Evolutionary conservation across 1,140 invertebrate species (phyloP).

Genomic region (Pollicipes pollicipes): DNA sequence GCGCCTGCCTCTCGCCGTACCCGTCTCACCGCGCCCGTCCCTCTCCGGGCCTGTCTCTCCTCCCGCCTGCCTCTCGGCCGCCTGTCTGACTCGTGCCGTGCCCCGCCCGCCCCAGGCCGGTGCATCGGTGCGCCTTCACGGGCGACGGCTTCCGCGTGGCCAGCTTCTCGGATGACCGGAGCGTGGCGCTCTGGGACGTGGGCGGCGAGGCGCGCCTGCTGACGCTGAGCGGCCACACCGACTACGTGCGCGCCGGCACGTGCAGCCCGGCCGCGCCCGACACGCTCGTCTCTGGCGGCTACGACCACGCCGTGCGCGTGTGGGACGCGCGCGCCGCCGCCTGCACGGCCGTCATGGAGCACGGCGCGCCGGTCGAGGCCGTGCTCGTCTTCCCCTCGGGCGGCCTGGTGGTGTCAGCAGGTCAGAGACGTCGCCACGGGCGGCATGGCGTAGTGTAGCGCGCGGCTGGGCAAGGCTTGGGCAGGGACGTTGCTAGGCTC

Average conservation of each 20-base stretch:
- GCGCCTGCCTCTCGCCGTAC: too few species aligned
- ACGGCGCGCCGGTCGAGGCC: conserved; percentile 78
- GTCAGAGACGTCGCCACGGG: too few species aligned
- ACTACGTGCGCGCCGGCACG: conserved; percentile 44
- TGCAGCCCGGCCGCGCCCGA: conserved; percentile 7
- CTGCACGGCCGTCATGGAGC: too few species aligned
- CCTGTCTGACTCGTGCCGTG: too few species aligned
- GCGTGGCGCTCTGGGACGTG: conserved; percentile 75
- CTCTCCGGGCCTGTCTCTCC: too few species aligned
- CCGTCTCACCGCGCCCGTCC: too few species aligned
- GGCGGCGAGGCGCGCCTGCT: conserved; percentile 48
- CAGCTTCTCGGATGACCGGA: conserved; percentile 86
- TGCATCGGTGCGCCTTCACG: conserved; percentile 42
- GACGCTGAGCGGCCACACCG: conserved; percentile 49
- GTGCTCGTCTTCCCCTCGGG: conserved; percentile 76
- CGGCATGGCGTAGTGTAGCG: conserved; percentile 24
- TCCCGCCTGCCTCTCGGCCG: too few species aligned
- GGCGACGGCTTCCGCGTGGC: conserved; percentile 54
- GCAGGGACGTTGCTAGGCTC: too few species aligned
- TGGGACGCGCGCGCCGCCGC: too few species aligned
- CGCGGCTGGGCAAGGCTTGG: too few species aligned
- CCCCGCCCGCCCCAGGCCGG: too few species aligned
- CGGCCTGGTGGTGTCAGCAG: conserved; percentile 78
- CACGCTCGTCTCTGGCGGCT: conserved; percentile 41
- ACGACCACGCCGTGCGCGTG: too few species aligned